Evolutionary conservation across 2,888 invertebrate genomes (phyloP).

Genomic region (Epistrophe eligans): DNA sequence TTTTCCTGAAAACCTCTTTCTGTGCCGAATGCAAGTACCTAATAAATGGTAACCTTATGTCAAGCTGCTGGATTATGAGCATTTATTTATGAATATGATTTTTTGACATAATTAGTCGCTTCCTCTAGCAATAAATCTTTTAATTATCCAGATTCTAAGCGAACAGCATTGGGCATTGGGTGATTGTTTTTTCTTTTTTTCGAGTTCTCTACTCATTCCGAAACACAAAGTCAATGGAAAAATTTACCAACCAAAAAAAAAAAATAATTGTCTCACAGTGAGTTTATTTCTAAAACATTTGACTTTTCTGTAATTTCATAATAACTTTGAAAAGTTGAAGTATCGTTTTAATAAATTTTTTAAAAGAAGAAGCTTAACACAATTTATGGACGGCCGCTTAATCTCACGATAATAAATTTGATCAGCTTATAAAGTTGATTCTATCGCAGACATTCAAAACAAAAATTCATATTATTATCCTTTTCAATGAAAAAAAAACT

Average conservation of each 20-base stretch:
- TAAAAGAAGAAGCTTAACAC: slow-evolving; percentile 10
- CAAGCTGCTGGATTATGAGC: not conserved
- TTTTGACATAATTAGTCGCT: not conserved
- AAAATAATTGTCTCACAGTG: not conserved
- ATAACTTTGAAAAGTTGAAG: not conserved
- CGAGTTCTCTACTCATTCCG: not conserved
- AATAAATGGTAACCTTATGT: not conserved
- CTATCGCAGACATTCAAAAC: slow-evolving; percentile 39
- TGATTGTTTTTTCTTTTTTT: not conserved
- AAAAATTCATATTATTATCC: slow-evolving; percentile 3
- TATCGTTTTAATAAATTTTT: not conserved
- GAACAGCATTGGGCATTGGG: no score
- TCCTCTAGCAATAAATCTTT: not conserved
- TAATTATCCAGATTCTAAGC: not conserved
- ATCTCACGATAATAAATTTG: slow-evolving; percentile 38
- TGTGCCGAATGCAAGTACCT: not conserved
- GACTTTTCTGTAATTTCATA: not conserved
- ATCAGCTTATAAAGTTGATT: slow-evolving; percentile 42
- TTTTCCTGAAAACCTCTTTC: not conserved
- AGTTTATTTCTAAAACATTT: not conserved
- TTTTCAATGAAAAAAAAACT: slow-evolving; percentile 19
- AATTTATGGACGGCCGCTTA: slow-evolving; percentile 24
- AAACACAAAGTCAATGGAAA: not conserved
- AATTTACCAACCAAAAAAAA: not conserved
- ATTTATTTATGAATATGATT: not conserved